These are phyloP conservation scores for Philopedon plagiatum DNA, from an alignment of 2,888 invertebrate genomes.

Conservation along the genomic window DNA sequence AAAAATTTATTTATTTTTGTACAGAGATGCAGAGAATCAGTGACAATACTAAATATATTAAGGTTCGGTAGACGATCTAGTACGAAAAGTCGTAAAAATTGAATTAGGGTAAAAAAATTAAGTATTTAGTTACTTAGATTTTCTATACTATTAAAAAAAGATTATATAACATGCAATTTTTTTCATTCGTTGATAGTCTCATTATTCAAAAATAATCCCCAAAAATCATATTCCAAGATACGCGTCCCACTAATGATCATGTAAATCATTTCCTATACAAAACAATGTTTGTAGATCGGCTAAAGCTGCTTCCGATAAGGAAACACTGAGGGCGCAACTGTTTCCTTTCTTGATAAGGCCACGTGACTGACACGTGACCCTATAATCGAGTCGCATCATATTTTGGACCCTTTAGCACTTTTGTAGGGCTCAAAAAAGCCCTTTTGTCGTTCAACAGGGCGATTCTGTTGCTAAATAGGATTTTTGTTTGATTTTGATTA, in stretches of 20 bases:
- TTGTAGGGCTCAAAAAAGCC: constrained; percentile 20
- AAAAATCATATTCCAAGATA: constrained; percentile 41
- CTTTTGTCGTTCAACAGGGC: constrained; percentile 11
- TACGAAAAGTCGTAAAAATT: too few species aligned
- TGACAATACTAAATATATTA: too few species aligned
- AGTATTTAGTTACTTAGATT: too few species aligned
- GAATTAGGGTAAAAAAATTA: too few species aligned
- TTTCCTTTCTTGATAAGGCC: constrained; percentile 44
- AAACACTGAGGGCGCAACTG: constrained; percentile 45
- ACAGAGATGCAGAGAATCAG: too few species aligned
- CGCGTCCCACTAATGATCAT: constrained; percentile 45
- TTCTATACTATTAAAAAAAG: too few species aligned
- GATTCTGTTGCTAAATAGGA: constrained; percentile 31
- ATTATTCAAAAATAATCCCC: constrained; percentile 5
- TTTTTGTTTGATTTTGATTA: constrained; percentile 38
- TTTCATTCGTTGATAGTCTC: not conserved
- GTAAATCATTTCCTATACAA: constrained; percentile 52
- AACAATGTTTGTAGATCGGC: constrained; percentile 66
- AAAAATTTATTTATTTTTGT: too few species aligned
- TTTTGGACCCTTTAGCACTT: constrained; percentile 34
- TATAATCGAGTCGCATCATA: constrained; percentile 42
- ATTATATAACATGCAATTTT: not conserved
- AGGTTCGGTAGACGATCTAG: too few species aligned
- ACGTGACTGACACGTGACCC: constrained; percentile 56
- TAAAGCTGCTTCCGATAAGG: constrained; percentile 52